Base-by-base conservation (phyloP, 2,888 invertebrate species). In the Oscheius myriophilus region DNA sequence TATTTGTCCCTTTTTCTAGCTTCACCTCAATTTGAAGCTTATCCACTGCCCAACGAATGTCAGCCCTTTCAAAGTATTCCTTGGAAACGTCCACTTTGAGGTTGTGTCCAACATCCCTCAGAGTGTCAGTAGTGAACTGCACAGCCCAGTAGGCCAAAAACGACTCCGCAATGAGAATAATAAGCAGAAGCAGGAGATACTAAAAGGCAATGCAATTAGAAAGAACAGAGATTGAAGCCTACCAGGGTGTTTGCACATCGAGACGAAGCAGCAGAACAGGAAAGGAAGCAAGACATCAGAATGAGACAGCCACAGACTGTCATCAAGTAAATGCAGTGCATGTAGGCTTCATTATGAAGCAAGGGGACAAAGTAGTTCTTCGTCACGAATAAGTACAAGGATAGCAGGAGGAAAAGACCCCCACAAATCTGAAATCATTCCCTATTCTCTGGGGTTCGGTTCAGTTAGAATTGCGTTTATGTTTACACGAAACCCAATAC, bases 341-440 rank as follows among this genome's bases (percentile, higher is more conserved):
- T 33, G 68, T 69, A 75, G 39, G 65, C 46, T 7, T 73, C 67
- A 61, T 64, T 75, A 46, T 68, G 72, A 21, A 75, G 61, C 18
- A 75, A 62, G 0, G 75, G 75, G n/a, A 63, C 52, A 12, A 63
- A 57, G 43, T 73, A 69, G 18, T 68, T 67, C 25, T 70, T 65
- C 42, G 69, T 52, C 33, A 63, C 21, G 26, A 62, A 69, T 0
- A 75, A 46, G 61, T 67, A 75, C 2, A 51, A 55, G 11, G 62
- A 46, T 1, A 75, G 71, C 1, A 59, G 42, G 11, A 75, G 62
- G 55, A 73, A 70, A 0, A 75, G 43, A 3, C 52, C 55, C 33
- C 75, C 75, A 33, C 61, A 54, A 14, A 75, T 73, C 75, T 75
- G 58, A 58, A 75, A 71, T 41, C 12, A 25, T 54, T 54, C 0